Percentiles rank a stretch among this genome's conserved stretches.
These are phyloP conservation scores for Diabrotica undecimpunctata DNA, from an alignment of 1,140 invertebrate species.

Conservation along the genomic window DNA sequence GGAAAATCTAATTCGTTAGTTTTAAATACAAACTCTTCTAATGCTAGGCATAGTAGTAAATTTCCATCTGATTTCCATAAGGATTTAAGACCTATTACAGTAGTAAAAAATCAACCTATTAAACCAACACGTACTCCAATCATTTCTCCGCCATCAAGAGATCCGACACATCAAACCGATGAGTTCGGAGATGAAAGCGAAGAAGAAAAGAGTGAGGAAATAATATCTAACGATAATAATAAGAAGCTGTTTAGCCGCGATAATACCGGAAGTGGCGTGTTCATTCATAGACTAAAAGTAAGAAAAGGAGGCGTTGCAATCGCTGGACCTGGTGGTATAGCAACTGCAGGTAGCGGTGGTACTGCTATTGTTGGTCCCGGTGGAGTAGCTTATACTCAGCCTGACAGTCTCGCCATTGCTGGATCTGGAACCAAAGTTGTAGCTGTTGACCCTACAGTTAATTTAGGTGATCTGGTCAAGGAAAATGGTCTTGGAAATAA, in stretches of 20 bases:
- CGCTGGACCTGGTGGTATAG: conserved; percentile 68
- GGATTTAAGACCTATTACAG: conserved; percentile 15
- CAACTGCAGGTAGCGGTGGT: conserved; percentile 67
- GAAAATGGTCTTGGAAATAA: conserved; percentile 38
- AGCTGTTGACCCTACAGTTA: conserved; percentile 55
- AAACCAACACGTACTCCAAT: neutral
- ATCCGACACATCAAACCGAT: conserved; percentile 25
- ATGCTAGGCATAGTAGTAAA: conserved; percentile 9
- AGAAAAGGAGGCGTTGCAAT: conserved; percentile 69
- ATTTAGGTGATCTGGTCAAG: conserved; percentile 48
- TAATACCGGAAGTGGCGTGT: conserved; percentile 53
- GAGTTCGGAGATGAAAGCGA: conserved; percentile 27
- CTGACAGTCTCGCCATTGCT: conserved; percentile 63
- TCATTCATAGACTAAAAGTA: conserved; percentile 63
- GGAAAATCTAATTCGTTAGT: conserved; percentile 8
- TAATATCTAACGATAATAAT: conserved; percentile 32
- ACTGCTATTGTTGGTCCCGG: conserved; percentile 71
- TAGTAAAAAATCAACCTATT: conserved; percentile 5
- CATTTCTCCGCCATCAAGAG: conserved; percentile 24
- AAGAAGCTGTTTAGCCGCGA: conserved; percentile 41
- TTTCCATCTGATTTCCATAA: conserved; percentile 1
- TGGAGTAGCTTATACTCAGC: conserved; percentile 66
- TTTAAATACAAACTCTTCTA: neutral
- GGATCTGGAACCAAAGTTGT: conserved; percentile 64
- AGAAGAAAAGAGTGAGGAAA: conserved; percentile 32